Evolutionary conservation across 2,888 invertebrate genomes (phyloP).

Genomic region (Troides oblongomaculatus): DNA sequence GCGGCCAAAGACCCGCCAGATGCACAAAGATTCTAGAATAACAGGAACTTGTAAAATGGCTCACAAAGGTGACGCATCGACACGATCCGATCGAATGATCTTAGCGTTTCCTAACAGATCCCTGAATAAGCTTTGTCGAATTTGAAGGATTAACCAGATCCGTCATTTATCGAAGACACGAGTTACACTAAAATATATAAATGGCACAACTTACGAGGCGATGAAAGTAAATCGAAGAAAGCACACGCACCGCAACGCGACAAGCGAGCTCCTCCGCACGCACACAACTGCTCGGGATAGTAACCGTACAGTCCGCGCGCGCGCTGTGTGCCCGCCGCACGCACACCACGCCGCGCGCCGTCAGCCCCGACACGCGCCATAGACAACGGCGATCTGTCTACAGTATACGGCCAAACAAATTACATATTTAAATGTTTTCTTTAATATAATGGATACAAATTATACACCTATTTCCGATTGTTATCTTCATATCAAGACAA

Average conservation of each 20-base stretch:
- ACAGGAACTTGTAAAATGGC: conserved; percentile 72
- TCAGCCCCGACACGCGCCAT: conserved; percentile 17
- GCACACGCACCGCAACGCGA: conserved; percentile 75
- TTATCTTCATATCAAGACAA: too few species aligned
- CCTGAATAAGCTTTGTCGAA: conserved; percentile 33
- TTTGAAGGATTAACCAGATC: conserved; percentile 28
- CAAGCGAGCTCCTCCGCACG: conserved; percentile 70
- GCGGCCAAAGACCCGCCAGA: conserved; percentile 27
- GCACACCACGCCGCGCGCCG: conserved; percentile 8
- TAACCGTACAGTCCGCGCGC: conserved; percentile 33
- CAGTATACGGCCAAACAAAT: too few species aligned
- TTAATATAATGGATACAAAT: too few species aligned
- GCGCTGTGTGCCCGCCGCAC: conserved; percentile 25
- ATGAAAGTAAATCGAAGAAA: conserved; percentile 77
- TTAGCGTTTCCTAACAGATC: conserved; percentile 47
- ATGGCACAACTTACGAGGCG: conserved; percentile 78
- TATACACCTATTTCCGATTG: too few species aligned
- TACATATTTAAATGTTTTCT: too few species aligned
- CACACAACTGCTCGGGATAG: conserved; percentile 57
- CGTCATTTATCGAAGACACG: conserved; percentile 46
- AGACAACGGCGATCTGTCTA: conserved; percentile 10
- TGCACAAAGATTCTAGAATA: conserved; percentile 43
- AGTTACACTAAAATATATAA: conserved; percentile 59
- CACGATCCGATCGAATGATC: conserved; percentile 75
- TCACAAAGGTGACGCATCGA: conserved; percentile 80